These are phyloP conservation scores for Perizoma affinitatum DNA, from an alignment of 2,888 invertebrate species.

Conservation along the genomic window DNA sequence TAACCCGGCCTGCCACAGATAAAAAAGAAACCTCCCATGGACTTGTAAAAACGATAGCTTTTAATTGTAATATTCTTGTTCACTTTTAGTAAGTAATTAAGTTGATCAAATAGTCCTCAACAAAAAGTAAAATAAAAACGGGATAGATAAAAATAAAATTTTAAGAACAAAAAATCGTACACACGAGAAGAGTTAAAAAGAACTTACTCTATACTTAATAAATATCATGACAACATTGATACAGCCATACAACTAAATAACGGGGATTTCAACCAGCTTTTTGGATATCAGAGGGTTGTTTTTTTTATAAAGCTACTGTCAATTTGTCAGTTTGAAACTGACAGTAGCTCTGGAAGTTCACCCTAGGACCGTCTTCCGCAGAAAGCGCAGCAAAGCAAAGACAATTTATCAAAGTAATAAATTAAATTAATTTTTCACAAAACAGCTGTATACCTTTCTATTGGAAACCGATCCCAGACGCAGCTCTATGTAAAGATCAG, in stretches of 20 bases:
- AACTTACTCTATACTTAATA: constrained; percentile 12
- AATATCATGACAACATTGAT: constrained; percentile 18
- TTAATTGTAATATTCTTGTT: too few species aligned
- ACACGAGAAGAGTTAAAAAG: constrained; percentile 39
- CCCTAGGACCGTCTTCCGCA: not conserved
- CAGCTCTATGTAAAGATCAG: constrained; percentile 18
- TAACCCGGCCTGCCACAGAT: too few species aligned
- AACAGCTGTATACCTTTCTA: constrained; percentile 1
- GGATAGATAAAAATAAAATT: constrained; percentile 29
- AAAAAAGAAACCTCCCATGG: too few species aligned
- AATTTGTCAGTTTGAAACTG: not conserved
- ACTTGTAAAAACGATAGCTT: too few species aligned
- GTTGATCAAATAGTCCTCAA: constrained; percentile 27
- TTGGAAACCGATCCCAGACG: constrained; percentile 4
- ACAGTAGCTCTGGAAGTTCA: not conserved
- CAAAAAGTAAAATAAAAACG: constrained; percentile 24
- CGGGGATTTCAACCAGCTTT: not conserved
- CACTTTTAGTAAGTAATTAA: too few species aligned
- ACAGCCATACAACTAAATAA: constrained; percentile 18
- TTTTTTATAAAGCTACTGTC: constrained; percentile 1
- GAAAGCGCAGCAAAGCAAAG: constrained; percentile 3
- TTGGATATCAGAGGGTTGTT: constrained; percentile 6
- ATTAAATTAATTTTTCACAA: too few species aligned
- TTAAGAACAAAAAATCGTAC: constrained; percentile 27
- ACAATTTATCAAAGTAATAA: not conserved